phyloP scores from a whole-genome alignment of 2,797 vertebrate species.

The Bucorvus abyssinicus region DNA sequence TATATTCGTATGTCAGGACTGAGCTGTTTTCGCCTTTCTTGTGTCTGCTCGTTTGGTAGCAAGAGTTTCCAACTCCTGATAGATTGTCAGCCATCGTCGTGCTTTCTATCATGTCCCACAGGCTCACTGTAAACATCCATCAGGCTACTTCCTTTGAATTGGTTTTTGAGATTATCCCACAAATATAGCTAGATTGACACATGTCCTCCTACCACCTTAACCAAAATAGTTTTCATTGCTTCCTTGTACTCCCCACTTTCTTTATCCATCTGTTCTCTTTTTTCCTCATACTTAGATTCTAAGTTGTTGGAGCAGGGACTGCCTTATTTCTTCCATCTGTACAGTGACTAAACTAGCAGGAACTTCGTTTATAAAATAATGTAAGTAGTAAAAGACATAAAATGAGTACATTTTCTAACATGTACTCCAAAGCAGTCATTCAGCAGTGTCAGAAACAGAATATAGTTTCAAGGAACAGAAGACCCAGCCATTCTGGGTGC shows the following conservation, averaged over 20 bases:
- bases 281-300: neutral
- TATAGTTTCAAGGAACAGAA: neutral
- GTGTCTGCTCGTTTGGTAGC: slow-evolving; percentile 20
- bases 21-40: neutral
- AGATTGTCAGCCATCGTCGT: neutral
- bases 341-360: neutral
- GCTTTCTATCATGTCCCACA: neutral
- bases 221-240: slow-evolving; percentile 50
- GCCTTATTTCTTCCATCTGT: neutral
- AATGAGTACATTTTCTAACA: neutral
- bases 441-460: neutral
- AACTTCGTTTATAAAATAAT: neutral
- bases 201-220: slow-evolving; percentile 50
- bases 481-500: neutral
- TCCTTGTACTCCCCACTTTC: slow-evolving; percentile 28
- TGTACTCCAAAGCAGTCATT: neutral
- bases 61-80: neutral
- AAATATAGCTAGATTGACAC: slow-evolving; percentile 42
- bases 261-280: slow-evolving; percentile 56
- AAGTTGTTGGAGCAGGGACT: neutral
- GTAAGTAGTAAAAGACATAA: neutral
- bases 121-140: slow-evolving; percentile 23
- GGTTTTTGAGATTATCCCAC: neutral
- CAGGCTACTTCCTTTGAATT: slow-evolving; percentile 10
- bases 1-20: neutral